Conservation (phyloP, 2,113 vertebrate genomes). For the Drymodes brunneopygia region DNA sequence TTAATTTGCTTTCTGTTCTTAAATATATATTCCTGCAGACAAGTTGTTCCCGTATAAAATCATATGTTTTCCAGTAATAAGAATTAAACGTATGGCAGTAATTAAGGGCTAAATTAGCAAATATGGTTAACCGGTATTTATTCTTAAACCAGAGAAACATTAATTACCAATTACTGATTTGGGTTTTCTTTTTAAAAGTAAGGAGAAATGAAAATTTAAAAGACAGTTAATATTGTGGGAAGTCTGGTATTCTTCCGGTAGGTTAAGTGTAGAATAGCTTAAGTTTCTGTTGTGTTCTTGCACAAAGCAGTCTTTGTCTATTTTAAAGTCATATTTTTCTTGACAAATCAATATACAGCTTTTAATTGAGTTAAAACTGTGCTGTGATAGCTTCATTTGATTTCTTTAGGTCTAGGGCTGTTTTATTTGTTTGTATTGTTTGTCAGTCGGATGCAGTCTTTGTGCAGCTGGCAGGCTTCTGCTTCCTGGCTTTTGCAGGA, state of each 20-base stretch:
- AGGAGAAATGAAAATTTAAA: background rate
- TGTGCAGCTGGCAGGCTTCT: background rate
- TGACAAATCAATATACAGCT: background rate
- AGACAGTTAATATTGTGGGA: background rate
- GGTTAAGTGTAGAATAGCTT: background rate
- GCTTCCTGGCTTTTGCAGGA: background rate
- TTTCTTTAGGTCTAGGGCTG: background rate
- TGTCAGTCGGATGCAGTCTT: background rate
- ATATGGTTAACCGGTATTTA: background rate
- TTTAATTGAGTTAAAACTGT: background rate
- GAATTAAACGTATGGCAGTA: background rate
- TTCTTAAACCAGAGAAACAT: background rate
- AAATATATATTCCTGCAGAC: background rate
- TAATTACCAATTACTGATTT: background rate
- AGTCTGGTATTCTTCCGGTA: conserved; percentile 13
- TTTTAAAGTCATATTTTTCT: background rate
- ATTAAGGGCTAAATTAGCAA: conserved; percentile 5
- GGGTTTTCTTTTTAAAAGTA: background rate
- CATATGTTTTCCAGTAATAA: background rate
- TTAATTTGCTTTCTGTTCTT: background rate
- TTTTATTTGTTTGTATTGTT: background rate
- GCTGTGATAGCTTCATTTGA: background rate
- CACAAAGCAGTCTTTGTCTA: background rate
- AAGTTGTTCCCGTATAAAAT: background rate
- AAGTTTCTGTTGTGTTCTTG: background rate